Evolutionary conservation across 2,888 invertebrate genomes (phyloP).

Genomic region (Autographa gamma): DNA sequence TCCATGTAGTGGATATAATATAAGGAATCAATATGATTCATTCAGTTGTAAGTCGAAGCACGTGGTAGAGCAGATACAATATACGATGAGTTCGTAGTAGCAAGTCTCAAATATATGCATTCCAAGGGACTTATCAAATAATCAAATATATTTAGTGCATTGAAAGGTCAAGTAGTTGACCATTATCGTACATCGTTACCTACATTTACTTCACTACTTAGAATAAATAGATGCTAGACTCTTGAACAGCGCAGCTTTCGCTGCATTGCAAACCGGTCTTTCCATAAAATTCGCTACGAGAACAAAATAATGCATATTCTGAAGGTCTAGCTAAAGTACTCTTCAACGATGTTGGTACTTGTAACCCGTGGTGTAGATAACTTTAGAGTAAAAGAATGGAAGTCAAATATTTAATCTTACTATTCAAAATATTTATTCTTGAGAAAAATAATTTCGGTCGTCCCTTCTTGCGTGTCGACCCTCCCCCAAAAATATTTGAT

Average conservation of each 20-base stretch:
- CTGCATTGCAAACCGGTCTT: conserved; percentile 64
- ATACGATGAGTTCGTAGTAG: conserved; percentile 23
- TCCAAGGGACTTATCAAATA: neutral
- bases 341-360: neutral
- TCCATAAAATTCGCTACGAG: conserved; percentile 52
- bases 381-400: neutral
- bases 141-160: neutral
- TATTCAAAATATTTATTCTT: conserved; percentile 31
- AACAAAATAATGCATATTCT: conserved; percentile 47
- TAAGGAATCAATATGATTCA: conserved; percentile 66
- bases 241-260: conserved; percentile 57
- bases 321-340: conserved; percentile 26
- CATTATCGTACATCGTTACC: neutral
- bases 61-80: conserved; percentile 54
- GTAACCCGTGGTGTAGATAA: neutral
- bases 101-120: conserved; percentile 19
- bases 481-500: conserved; percentile 65
- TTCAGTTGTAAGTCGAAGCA: conserved; percentile 59
- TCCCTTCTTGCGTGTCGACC: conserved; percentile 67
- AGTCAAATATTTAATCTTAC: neutral
- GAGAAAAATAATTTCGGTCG: conserved; percentile 46
- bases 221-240: conserved; percentile 45
- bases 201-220: conserved; percentile 25
- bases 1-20: conserved; percentile 36
- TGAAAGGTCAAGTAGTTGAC: conserved; percentile 1